Conservation (phyloP, 2,797 vertebrate genomes). For the Macropus fuliginosus region DNA sequence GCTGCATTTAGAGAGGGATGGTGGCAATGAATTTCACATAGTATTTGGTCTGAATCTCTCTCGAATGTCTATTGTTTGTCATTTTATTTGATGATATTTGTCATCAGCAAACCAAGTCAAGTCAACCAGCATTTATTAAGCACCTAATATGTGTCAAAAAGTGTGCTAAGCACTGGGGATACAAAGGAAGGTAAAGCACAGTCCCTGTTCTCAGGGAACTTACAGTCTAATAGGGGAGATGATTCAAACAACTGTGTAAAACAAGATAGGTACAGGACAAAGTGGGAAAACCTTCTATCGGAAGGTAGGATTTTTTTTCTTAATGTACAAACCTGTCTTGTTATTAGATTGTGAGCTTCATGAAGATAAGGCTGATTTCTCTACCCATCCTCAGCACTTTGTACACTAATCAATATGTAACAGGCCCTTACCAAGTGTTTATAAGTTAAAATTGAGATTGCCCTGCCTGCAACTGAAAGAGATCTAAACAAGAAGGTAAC, state of each 20-base stretch:
- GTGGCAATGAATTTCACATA: not conserved
- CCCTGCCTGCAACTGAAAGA: not conserved
- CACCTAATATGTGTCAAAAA: not conserved
- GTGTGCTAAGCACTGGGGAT: not conserved
- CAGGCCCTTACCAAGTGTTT: not conserved
- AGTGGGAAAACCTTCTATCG: not conserved
- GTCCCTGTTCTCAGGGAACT: not conserved
- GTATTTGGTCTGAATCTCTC: not conserved
- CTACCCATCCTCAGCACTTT: not conserved
- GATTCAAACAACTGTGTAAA: not conserved
- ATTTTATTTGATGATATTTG: not conserved
- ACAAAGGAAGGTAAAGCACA: not conserved
- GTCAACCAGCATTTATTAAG: not conserved
- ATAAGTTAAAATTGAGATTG: not conserved
- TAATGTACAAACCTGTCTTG: not conserved
- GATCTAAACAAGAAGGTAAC: not conserved
- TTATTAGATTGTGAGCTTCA: not conserved
- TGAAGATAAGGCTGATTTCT: not conserved
- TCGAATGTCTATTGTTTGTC: not conserved
- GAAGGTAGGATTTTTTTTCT: not conserved
- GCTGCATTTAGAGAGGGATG: accelerated
- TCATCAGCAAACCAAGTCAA: not conserved
- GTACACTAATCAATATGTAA: not conserved
- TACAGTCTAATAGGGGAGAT: not conserved
- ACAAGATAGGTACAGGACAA: not conserved